Evolutionary conservation across 1,140 invertebrate genomes (phyloP).

Genomic region (Sesamia nonagrioides): DNA sequence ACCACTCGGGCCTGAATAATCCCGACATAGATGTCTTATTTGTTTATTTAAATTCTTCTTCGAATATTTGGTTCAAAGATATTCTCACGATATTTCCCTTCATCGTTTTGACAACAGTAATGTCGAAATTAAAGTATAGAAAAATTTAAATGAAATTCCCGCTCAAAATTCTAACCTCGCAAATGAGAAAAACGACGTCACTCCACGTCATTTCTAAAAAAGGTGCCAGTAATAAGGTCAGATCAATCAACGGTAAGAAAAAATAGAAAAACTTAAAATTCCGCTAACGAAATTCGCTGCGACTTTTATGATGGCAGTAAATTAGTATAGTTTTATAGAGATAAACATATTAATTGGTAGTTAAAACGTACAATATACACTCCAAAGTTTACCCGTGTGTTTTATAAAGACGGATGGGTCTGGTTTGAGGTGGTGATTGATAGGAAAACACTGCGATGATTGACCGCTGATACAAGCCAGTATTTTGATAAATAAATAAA

Average conservation of each 20-base stretch:
- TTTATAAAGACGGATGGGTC: constrained; percentile 84
- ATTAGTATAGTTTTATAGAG: constrained; percentile 72
- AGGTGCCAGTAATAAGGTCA: constrained; percentile 14
- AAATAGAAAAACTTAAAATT: constrained; percentile 44
- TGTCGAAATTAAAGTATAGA: neutral
- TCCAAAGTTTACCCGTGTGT: constrained; percentile 71
- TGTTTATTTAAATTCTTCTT: too few relatives aligned
- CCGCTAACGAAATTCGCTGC: constrained; percentile 28
- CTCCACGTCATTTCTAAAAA: neutral
- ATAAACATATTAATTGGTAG: constrained; percentile 80
- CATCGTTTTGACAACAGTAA: too few relatives aligned
- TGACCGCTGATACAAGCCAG: constrained; percentile 83
- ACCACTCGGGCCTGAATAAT: too few relatives aligned
- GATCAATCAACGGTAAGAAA: constrained; percentile 32
- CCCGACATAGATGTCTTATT: too few relatives aligned
- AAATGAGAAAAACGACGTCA: neutral
- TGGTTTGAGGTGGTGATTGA: constrained; percentile 74
- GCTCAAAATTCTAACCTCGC: neutral
- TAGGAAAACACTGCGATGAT: constrained; percentile 82
- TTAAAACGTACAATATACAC: constrained; percentile 80
- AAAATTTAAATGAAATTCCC: neutral
- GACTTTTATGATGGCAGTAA: constrained; percentile 77
- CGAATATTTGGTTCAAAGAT: too few relatives aligned
- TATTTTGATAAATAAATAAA: constrained; percentile 84
- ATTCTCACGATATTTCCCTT: too few relatives aligned